phyloP scores from a whole-genome alignment of 2,113 vertebrate species.

The Sisor rabdophorus region DNA sequence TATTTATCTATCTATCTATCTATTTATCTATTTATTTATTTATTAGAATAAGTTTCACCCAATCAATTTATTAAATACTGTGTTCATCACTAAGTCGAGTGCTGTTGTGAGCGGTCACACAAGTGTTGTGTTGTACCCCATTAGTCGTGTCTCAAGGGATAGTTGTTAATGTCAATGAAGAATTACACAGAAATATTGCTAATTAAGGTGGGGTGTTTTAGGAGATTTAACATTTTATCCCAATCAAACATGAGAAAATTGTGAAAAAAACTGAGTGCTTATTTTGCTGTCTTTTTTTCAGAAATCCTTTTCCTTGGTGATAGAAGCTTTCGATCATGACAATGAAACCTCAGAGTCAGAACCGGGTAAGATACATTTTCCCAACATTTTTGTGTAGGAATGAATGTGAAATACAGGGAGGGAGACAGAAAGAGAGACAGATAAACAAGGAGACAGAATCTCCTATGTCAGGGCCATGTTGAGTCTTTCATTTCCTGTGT shows the following conservation, averaged over 20 bases:
- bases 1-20: not conserved
- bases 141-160: no score
- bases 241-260: not conserved
- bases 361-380: constrained; percentile 55
- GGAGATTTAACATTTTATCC: not conserved
- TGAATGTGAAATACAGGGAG: not conserved
- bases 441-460: not conserved
- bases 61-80: no score
- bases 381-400: constrained; percentile 21
- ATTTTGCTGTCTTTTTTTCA: constrained; percentile 43
- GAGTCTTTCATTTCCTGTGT: constrained; percentile 28
- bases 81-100: not conserved
- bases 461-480: not conserved
- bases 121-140: not conserved
- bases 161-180: constrained; percentile 2
- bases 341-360: constrained; percentile 66
- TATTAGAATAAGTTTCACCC: no score
- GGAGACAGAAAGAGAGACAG: constrained; percentile 6
- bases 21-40: no score
- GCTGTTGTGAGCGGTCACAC: not conserved
- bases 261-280: not conserved
- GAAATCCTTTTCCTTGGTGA: constrained; percentile 74
- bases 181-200: not conserved
- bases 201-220: not conserved
- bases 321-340: constrained; percentile 69